These are phyloP conservation scores for Hermaeophaga mercurialis DNA, from an alignment of 2,888 invertebrate genomes.

Conservation along the genomic window DNA sequence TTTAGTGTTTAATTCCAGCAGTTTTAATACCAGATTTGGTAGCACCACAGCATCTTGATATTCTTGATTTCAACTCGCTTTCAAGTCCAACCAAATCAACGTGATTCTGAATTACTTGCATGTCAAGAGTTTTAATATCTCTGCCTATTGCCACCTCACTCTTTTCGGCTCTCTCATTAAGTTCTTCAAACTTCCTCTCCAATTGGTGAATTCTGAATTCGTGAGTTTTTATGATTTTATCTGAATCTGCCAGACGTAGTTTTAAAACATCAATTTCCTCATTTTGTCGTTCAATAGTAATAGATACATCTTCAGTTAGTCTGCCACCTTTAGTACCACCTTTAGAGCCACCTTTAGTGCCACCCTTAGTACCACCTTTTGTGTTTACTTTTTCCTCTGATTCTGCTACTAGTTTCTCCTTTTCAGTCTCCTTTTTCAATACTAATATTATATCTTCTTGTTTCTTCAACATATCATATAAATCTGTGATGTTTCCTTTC, in stretches of 20 bases:
- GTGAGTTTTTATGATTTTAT: neutral
- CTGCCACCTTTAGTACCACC: constrained; percentile 3
- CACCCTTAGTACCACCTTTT: neutral
- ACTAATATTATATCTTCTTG: constrained; percentile 17
- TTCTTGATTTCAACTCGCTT: neutral
- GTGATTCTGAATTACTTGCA: neutral
- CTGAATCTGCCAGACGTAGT: neutral
- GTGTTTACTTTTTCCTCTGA: neutral
- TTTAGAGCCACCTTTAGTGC: neutral
- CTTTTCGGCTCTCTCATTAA: neutral
- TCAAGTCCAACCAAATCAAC: neutral
- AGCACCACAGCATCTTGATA: neutral
- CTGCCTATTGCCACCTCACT: neutral
- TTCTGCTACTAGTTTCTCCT: neutral
- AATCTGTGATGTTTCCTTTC: constrained; percentile 5
- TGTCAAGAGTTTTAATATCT: neutral
- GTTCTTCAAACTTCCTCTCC: neutral
- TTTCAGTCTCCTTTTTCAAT: neutral
- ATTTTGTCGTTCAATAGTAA: neutral
- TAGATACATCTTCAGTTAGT: neutral
- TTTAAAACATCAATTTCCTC: constrained; percentile 2
- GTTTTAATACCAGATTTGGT: neutral
- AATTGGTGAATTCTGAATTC: constrained; percentile 3
- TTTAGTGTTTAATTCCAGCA: neutral
- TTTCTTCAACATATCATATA: constrained; percentile 3